Percentiles rank a stretch among this genome's conserved stretches.
Conservation (phyloP, 2,888 invertebrate species). For the Melieria crassipennis region DNA sequence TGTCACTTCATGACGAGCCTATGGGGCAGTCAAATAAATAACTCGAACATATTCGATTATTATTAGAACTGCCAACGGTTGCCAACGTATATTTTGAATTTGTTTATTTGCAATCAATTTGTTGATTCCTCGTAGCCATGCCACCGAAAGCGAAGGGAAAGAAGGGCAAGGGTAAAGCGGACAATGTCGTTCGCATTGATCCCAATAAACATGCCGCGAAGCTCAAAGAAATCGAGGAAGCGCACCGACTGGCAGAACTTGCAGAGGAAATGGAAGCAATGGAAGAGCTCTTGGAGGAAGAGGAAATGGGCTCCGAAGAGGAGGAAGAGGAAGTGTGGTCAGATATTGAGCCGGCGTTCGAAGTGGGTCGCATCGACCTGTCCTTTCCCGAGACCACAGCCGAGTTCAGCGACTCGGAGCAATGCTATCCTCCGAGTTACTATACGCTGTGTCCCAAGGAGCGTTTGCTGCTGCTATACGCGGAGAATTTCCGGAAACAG, state of each 20-base stretch:
- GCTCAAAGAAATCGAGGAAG: slow-evolving; percentile 48
- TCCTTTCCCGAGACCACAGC: slow-evolving; percentile 58
- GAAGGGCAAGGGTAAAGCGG: background rate
- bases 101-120: slow-evolving; percentile 10
- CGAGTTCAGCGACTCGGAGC: slow-evolving; percentile 66
- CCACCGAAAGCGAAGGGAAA: slow-evolving; percentile 4
- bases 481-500: slow-evolving; percentile 82
- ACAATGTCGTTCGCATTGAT: slow-evolving; percentile 40
- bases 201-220: slow-evolving; percentile 44
- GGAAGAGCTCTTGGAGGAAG: slow-evolving; percentile 37
- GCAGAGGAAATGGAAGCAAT: slow-evolving; percentile 27
- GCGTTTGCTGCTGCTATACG: slow-evolving; percentile 75
- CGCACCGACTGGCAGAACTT: background rate
- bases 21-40: no score
- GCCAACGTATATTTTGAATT: background rate
- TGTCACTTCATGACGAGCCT: no score
- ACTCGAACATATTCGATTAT: background rate
- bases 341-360: slow-evolving; percentile 46
- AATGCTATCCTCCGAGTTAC: slow-evolving; percentile 75
- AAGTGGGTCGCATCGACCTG: slow-evolving; percentile 59
- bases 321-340: slow-evolving; percentile 42
- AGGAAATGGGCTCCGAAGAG: slow-evolving; percentile 41
- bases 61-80: background rate
- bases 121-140: slow-evolving; percentile 9
- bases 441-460: slow-evolving; percentile 76